Conservation (phyloP, 1,140 invertebrate species). For the Holotrichia oblita region DNA sequence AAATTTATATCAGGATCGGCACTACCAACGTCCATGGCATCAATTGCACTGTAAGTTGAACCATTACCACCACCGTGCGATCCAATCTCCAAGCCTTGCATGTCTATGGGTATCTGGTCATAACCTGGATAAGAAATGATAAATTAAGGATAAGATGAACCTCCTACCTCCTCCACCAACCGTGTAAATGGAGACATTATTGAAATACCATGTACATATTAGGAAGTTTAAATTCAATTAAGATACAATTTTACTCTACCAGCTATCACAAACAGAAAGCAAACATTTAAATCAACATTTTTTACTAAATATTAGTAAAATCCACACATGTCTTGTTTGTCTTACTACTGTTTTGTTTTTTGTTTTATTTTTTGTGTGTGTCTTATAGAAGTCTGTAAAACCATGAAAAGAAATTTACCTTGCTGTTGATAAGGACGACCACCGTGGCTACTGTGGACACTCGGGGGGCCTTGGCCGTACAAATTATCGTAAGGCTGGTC, state of each 20-base stretch:
- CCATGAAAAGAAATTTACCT: constrained; percentile 67
- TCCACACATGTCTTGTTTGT: constrained; percentile 23
- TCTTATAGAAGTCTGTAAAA: background rate
- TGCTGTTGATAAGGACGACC: constrained; percentile 80
- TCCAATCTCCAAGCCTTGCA: constrained; percentile 93
- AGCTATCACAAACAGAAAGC: constrained; percentile 36
- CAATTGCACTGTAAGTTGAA: constrained; percentile 80
- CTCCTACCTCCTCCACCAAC: too few species aligned
- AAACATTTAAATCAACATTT: constrained; percentile 35
- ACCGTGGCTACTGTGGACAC: constrained; percentile 80
- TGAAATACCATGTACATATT: too few species aligned
- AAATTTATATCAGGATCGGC: constrained; percentile 82
- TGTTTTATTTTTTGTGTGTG: constrained; percentile 2
- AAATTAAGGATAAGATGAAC: too few species aligned
- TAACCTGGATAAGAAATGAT: constrained; percentile 75
- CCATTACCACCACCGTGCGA: constrained; percentile 67
- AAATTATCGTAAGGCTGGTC: constrained; percentile 93
- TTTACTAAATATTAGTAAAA: background rate
- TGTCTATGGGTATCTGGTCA: constrained; percentile 97
- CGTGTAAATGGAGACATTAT: too few species aligned
- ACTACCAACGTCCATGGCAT: constrained; percentile 84
- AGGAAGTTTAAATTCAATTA: too few species aligned
- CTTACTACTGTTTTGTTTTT: constrained; percentile 20
- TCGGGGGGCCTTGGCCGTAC: constrained; percentile 86
- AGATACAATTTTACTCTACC: too few species aligned